Conservation (phyloP, 2,797 vertebrate species). For the Cygnus olor region DNA sequence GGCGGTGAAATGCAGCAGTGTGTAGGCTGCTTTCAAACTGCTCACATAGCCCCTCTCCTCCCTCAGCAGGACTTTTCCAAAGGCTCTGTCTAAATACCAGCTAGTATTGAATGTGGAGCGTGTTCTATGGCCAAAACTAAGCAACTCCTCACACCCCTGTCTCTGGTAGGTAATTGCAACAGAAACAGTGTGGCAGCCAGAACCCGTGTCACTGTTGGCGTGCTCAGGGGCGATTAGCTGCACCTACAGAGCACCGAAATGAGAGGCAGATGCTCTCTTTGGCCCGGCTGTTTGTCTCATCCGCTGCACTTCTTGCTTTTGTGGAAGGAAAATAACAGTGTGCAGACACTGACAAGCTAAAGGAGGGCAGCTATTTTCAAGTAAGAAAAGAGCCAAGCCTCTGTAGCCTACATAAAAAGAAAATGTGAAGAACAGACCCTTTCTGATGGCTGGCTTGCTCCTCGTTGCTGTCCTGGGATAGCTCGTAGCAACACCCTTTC, state of each 20-base stretch:
- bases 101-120: background rate
- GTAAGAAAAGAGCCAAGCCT: background rate
- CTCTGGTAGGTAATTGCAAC: background rate
- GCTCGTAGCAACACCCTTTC: background rate
- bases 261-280: background rate
- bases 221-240: background rate
- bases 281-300: background rate
- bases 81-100: background rate
- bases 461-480: background rate
- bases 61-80: background rate
- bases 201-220: background rate
- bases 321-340: background rate
- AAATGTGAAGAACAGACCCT: background rate
- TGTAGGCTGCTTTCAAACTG: background rate
- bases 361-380: background rate
- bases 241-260: background rate
- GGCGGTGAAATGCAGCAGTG: background rate
- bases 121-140: background rate
- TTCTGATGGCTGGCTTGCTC: background rate
- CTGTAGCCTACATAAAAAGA: background rate
- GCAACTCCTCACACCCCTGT: accelerated
- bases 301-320: background rate
- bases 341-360: background rate
- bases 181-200: background rate
- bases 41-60: background rate